Evolutionary conservation across 2,888 invertebrate genomes (phyloP).

Genomic region (Lasioglossum lativentre): DNA sequence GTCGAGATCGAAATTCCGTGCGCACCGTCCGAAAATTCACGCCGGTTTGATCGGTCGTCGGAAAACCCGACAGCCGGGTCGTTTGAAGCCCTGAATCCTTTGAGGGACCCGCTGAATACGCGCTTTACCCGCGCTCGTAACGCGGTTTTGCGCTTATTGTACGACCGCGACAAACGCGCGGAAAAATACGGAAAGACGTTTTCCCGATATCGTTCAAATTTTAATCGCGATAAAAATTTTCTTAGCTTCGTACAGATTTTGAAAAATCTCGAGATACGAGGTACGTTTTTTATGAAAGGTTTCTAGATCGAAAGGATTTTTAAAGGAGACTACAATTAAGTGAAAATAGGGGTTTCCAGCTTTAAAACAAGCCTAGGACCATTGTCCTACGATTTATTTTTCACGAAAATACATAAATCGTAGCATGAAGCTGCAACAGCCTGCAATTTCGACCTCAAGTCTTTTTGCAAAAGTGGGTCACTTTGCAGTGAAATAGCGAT

Average conservation of each 20-base stretch:
- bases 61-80: constrained; percentile 15
- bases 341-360: too few relatives aligned
- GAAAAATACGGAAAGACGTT: neutral
- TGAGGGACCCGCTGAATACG: constrained; percentile 17
- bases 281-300: too few relatives aligned
- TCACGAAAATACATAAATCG: too few relatives aligned
- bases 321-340: too few relatives aligned
- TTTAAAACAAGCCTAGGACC: too few relatives aligned
- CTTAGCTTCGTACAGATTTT: neutral
- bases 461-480: too few relatives aligned
- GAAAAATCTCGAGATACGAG: neutral
- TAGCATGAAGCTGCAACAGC: neutral
- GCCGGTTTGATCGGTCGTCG: constrained; percentile 28
- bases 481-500: neutral
- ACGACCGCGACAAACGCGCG: neutral
- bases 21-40: constrained; percentile 27
- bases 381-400: too few relatives aligned
- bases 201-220: neutral
- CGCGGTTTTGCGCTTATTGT: neutral
- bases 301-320: too few relatives aligned
- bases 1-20: neutral
- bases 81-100: constrained; percentile 21
- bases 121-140: neutral
- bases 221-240: neutral
- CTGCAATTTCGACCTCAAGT: too few relatives aligned